phyloP scores from a whole-genome alignment of 30 jellyfish, hydroid and myxozoan genomes.

The Cassiopea xamachana region DNA sequence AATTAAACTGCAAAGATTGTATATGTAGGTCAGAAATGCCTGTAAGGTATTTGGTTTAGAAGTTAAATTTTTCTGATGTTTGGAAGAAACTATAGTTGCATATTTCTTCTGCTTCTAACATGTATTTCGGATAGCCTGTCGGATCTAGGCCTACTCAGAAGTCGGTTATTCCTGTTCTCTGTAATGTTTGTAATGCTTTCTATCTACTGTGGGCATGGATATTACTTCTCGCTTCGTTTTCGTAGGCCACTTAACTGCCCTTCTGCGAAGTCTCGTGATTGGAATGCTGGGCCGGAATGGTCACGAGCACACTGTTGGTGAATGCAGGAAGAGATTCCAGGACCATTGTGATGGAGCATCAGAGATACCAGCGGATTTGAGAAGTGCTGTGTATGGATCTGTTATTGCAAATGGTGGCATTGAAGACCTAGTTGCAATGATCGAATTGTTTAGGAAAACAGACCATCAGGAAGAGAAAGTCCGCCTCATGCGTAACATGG shows the following conservation, averaged over 20 bases:
- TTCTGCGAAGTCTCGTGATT: conserved; percentile 83
- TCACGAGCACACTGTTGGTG: conserved; percentile 77
- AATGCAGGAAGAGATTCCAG: conserved; percentile 66
- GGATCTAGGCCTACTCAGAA: too few species aligned
- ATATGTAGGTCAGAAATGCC: too few species aligned
- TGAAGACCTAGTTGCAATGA: conserved; percentile 78
- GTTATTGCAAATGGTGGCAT: conserved; percentile 83
- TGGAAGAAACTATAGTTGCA: too few species aligned
- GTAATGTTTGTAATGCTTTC: too few species aligned
- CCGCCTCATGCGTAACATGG: conserved; percentile 84
- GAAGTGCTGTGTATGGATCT: conserved; percentile 89
- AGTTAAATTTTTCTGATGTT: too few species aligned
- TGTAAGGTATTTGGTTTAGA: too few species aligned
- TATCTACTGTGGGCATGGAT: too few species aligned
- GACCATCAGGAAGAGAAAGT: conserved; percentile 90
- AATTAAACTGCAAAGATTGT: too few species aligned
- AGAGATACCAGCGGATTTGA: conserved; percentile 84
- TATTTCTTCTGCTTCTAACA: too few species aligned
- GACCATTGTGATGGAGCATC: conserved; percentile 84
- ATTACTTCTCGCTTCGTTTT: neutral
- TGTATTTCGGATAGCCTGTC: too few species aligned
- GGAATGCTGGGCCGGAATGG: conserved; percentile 82
- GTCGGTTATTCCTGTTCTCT: too few species aligned
- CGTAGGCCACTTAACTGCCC: conserved; percentile 80
- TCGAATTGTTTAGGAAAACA: conserved; percentile 68